Base-by-base conservation (phyloP, 1,140 invertebrate genomes). In the Mactra quadrangularis region DNA sequence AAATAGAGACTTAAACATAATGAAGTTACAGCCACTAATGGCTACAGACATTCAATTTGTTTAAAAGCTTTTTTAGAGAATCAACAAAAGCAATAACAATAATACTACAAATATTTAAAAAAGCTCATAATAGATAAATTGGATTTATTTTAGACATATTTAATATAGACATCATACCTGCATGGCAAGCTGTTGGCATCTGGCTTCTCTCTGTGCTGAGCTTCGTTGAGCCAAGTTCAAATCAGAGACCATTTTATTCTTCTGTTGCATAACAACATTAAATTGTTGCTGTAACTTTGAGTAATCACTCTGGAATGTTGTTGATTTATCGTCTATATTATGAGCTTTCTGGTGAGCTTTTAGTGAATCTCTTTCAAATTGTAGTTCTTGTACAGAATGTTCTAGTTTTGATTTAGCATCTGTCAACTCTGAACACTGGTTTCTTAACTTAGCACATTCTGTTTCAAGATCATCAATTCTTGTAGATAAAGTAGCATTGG, bases 161-260 rank as follows among this genome's bases (percentile, higher is more conserved):
- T 33, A 25, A 29, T 4, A 19, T 41, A 41, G 6, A 41, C 15
- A 3, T 13, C 64, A 3, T 76, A 92, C 91, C 89, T 92, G 91
- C 83, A 96, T 94, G 0, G 97, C 97, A 55, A 98, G 94, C 92
- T 98, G 97, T 89, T 98, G 97, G 92, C 96, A 97, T 15, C 96
- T 94, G 27, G 97, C 95, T 85, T 98, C 97, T 85, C 97, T 94
- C 86, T 97, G 96, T 92, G 98, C 96, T 29, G 98, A 93, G 95
- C 96, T 96, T 88, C 97, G 96, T 9, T 97, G 89, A 0, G 96
- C 96, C 74, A 97, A 93, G 91, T 98, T 96, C 55, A 97, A 93
- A 90, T 98, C 96, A 3, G 85, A 89, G 22, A 92, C 85, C 25
- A 92, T 74, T 19, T 87, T 64, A 55, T 84, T 87, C 70, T 95